Evolutionary conservation across 2,888 invertebrate species (phyloP), one percentile per base, ranked within the genome.

Genomic region (Drosophila ezoana): DNA sequence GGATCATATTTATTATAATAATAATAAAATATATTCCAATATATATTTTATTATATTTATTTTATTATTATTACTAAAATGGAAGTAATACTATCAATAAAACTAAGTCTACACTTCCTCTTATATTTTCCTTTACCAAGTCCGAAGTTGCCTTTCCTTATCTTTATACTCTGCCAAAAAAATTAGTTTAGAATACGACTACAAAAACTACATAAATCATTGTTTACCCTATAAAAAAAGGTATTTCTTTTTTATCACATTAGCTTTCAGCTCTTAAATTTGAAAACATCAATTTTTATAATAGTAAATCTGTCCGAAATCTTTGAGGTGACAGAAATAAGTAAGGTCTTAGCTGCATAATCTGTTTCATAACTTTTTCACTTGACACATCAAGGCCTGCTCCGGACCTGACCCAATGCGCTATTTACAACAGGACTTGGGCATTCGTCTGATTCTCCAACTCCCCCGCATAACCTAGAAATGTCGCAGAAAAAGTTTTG

Each of bases 361-460:
- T 72, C 56, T 57, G 33, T 52, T 72, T 66, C 57, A 58, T 72
- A 72, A 72, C 40, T 69, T 71, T 57, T 35, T 37, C 64, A 52
- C 37, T 67, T 57, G 64, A 41, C 56, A 51, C 43, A 10, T 51
- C 51, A 16, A 20, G 47, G 38, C 10, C 48, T 20, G 43, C 13
- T 47, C 38, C 41, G 53, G 58, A 40, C 53, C 33, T 49, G 16
- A 33, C 18, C 38, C 38, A 48, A 49, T 58, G 48, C 35, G 35
- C 38, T 35, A 38, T 14, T 59, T 48, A 47, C 40, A 45, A 43
- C 16, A 8, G 13, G n/a, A 10, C 54, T 59, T 41, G 16, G 37
- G 28, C 20, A 43, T 47, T 54, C 56, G 18, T 38, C 63, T 33
- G 45, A 41, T 60, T 56, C 49, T 35, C 16, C 57, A 43, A 45